phyloP scores from a whole-genome alignment of 2,113 vertebrate species.

The Cyphomyrus discorhynchus region DNA sequence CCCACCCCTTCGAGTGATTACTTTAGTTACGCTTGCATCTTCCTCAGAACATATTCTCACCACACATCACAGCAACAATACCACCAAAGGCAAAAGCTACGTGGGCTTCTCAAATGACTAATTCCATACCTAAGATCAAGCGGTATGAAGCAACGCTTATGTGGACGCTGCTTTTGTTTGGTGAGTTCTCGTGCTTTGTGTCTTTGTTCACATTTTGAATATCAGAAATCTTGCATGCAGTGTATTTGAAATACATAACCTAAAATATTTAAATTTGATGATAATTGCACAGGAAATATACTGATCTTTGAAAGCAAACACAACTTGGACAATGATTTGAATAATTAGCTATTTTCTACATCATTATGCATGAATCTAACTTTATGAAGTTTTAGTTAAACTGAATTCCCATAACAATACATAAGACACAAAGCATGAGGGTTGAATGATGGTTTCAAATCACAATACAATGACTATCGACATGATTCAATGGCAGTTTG shows the following conservation, averaged over 20 bases:
- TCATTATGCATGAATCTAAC: background rate
- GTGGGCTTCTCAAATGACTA: background rate
- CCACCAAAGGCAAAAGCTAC: too few species aligned
- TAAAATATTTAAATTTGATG: background rate
- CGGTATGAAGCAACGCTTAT: background rate
- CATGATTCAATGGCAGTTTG: background rate
- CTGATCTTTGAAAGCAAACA: background rate
- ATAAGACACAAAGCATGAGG: background rate
- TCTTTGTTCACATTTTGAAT: background rate
- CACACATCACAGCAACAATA: background rate
- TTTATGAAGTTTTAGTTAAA: background rate
- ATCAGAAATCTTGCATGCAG: background rate
- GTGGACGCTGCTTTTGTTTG: background rate
- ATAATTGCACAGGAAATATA: background rate
- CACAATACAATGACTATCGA: background rate
- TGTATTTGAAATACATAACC: background rate
- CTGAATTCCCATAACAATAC: background rate
- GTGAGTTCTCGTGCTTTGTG: background rate
- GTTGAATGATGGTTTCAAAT: background rate
- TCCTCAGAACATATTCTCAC: background rate
- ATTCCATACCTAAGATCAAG: background rate
- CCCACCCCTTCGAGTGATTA: background rate
- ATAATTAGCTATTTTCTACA: background rate
- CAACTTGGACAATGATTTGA: background rate
- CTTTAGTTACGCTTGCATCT: background rate